Percentiles rank a stretch among this genome's conserved stretches.
These are phyloP conservation scores for Blera fallax DNA, from an alignment of 2,888 invertebrate species.

Conservation along the genomic window DNA sequence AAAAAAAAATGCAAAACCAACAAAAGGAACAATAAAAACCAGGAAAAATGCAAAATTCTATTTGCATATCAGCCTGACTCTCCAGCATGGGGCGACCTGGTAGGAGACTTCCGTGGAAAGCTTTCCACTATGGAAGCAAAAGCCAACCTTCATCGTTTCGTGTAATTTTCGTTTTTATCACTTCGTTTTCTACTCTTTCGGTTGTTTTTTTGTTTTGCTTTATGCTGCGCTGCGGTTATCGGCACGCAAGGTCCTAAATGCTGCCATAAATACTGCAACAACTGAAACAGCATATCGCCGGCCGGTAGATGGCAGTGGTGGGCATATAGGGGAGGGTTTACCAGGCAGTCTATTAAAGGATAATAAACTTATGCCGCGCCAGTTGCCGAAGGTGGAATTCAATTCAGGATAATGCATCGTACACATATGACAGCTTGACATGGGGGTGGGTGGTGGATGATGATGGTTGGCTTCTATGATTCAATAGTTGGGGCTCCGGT, in stretches of 20 bases:
- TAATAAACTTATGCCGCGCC: constrained; percentile 55
- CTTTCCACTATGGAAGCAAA: constrained; percentile 8
- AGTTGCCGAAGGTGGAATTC: constrained; percentile 58
- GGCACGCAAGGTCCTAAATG: constrained; percentile 56
- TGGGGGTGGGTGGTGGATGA: not conserved
- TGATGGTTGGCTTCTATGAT: constrained; percentile 16
- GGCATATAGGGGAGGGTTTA: not conserved
- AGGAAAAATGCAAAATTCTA: constrained; percentile 31
- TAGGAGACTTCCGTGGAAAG: not conserved
- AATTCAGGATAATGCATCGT: constrained; percentile 56
- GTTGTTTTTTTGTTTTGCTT: not conserved
- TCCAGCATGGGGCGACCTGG: not conserved
- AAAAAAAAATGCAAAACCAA: not conserved
- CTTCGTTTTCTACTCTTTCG: constrained; percentile 32
- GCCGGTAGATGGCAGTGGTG: constrained; percentile 11
- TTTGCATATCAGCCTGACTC: constrained; percentile 24
- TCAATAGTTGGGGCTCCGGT: constrained; percentile 29
- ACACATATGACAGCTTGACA: constrained; percentile 57
- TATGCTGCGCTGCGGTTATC: constrained; percentile 40
- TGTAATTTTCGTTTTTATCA: constrained; percentile 59
- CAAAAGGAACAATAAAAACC: not conserved
- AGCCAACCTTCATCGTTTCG: constrained; percentile 34
- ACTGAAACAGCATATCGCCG: not conserved
- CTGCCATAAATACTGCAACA: constrained; percentile 38
- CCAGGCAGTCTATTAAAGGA: constrained; percentile 48